Evolutionary conservation across 2,888 invertebrate genomes (phyloP).

Genomic region (Heliconius hortense): DNA sequence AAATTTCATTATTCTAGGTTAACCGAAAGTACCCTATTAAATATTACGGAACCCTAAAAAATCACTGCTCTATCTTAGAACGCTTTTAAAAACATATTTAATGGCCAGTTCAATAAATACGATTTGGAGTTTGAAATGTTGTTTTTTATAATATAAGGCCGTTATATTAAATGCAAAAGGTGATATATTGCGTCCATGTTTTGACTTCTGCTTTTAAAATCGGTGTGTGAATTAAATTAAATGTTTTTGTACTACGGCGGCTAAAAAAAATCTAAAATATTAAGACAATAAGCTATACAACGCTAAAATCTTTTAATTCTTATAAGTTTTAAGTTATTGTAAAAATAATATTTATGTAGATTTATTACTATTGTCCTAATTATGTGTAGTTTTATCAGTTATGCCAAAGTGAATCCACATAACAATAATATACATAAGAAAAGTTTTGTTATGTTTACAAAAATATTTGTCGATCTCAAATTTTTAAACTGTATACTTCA

Average conservation of each 20-base stretch:
- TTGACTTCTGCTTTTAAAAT: constrained; percentile 34
- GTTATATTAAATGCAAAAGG: constrained; percentile 20
- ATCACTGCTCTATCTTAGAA: neutral
- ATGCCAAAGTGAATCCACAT: neutral
- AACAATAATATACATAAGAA: neutral
- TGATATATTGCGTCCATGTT: constrained; percentile 42
- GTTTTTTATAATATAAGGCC: constrained; percentile 1
- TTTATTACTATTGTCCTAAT: constrained; percentile 3
- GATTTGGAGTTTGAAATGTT: too few relatives aligned
- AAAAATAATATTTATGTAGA: neutral
- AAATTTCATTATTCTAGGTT: too few relatives aligned
- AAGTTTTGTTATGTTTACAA: neutral
- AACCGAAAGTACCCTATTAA: too few relatives aligned
- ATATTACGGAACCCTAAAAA: neutral
- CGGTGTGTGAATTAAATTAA: constrained; percentile 20
- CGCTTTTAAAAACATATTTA: neutral
- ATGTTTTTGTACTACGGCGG: neutral
- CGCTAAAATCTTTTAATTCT: neutral
- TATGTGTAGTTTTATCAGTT: neutral
- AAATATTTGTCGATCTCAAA: neutral
- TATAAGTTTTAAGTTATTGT: neutral
- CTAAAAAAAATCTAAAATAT: neutral
- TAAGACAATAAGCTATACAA: constrained; percentile 22
- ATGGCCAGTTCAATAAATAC: neutral
- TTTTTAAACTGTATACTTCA: neutral